A percentile compares a stretch with the other conserved stretches of the same genome.
Evolutionary conservation across 1,140 invertebrate species (phyloP).

Genomic region (Mesaphorura yosii): DNA sequence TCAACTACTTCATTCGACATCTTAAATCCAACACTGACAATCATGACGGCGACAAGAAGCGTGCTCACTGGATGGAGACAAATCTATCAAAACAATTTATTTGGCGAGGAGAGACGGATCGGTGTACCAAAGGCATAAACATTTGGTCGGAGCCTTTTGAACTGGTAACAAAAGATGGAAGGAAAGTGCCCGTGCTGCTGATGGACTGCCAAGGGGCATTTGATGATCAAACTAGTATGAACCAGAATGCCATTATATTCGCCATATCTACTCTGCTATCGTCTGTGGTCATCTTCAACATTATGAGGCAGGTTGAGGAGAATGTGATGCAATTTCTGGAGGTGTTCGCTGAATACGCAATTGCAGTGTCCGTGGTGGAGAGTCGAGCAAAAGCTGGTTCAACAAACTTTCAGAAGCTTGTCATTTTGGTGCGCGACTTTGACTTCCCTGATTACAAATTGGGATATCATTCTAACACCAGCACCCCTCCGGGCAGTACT

Average conservation of each 20-base stretch:
- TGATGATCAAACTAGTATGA: constrained; percentile 49
- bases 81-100: constrained; percentile 36
- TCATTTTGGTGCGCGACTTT: constrained; percentile 3
- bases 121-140: constrained; percentile 50
- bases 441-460: constrained; percentile 2
- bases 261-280: constrained; percentile 41
- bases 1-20: not conserved
- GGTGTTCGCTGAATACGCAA: constrained; percentile 41
- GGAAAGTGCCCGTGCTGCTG: constrained; percentile 46
- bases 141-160: constrained; percentile 49
- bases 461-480: not conserved
- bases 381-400: not conserved
- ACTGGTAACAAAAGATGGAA: constrained; percentile 35
- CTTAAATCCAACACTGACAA: not conserved
- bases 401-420: not conserved
- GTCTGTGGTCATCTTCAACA: constrained; percentile 45
- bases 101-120: constrained; percentile 46
- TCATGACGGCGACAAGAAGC: not conserved
- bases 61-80: not conserved
- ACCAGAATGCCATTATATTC: constrained; percentile 54
- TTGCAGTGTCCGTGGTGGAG: not conserved
- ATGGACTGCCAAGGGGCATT: constrained; percentile 60
- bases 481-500: not conserved
- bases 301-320: constrained; percentile 45
- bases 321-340: constrained; percentile 47